phyloP scores from a whole-genome alignment of 2,888 invertebrate genomes.

The Harpalus rubripes region DNA sequence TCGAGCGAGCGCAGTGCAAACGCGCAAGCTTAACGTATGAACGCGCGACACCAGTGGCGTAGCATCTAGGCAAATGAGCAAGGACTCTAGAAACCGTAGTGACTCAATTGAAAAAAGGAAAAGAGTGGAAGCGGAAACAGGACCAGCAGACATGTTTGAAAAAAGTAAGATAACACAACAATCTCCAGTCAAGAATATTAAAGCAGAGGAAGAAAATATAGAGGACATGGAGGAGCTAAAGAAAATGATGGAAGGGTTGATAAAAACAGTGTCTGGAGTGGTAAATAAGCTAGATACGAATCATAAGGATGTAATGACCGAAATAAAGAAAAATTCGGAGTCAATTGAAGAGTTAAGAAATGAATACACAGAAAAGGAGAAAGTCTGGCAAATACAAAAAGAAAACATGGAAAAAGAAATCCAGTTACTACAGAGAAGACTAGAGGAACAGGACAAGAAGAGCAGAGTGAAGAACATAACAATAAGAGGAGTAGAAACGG shows the following conservation, averaged over 20 bases:
- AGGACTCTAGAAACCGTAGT: too few relatives aligned
- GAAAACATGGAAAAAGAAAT: neutral
- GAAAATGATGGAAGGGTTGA: neutral
- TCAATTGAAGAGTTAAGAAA: slow-evolving; percentile 3
- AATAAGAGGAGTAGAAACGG: neutral
- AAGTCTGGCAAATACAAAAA: neutral
- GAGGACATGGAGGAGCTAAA: neutral
- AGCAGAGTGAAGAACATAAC: slow-evolving; percentile 2
- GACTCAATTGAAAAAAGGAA: neutral
- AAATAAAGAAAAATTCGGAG: neutral
- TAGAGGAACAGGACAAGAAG: slow-evolving; percentile 7
- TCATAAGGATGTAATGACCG: too few relatives aligned
- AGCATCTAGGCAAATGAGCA: too few relatives aligned
- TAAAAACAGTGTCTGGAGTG: too few relatives aligned
- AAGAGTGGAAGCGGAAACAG: neutral
- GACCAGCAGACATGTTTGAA: neutral
- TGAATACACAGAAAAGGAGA: neutral
- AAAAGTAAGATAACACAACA: neutral
- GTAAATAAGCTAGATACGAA: too few relatives aligned
- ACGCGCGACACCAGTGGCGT: too few relatives aligned
- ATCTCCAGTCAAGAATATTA: neutral
- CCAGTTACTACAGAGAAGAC: neutral
- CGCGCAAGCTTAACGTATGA: too few relatives aligned
- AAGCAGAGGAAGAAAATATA: neutral
- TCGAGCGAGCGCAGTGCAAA: too few relatives aligned